A percentile compares a stretch with the other conserved stretches of the same genome.
Conservation (phyloP, 2,113 vertebrate genomes). For the Triplophysa siluroides region DNA sequence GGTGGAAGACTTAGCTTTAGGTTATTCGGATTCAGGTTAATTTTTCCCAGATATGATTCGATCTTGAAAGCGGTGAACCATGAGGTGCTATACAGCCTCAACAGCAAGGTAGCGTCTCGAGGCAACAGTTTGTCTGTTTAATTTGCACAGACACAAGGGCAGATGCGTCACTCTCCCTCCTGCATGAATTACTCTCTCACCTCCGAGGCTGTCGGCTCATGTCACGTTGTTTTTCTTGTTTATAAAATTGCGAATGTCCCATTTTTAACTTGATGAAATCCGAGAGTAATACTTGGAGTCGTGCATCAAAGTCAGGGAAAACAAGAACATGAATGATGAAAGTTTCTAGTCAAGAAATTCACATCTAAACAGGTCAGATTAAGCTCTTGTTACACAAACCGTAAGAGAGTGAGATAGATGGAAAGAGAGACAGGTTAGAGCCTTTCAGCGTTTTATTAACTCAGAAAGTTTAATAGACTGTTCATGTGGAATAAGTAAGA, state of each 20-base stretch:
- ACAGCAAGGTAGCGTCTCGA: constrained; percentile 9
- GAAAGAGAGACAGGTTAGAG: background rate
- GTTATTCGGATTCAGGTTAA: constrained; percentile 16
- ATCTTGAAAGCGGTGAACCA: background rate
- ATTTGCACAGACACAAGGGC: constrained; percentile 29
- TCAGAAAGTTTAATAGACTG: background rate
- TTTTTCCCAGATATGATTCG: constrained; percentile 12
- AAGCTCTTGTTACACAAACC: too few species aligned
- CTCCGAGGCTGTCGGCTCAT: background rate
- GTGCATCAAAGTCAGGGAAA: constrained; percentile 11
- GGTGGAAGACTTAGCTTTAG: background rate
- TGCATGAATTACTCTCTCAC: constrained; percentile 19
- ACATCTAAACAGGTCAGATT: background rate
- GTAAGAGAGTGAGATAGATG: too few species aligned
- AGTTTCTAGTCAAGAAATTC: background rate
- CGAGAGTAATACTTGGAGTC: constrained; percentile 7
- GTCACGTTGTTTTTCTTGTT: background rate
- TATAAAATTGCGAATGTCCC: constrained; percentile 4
- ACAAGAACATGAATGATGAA: background rate
- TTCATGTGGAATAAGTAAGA: too few species aligned
- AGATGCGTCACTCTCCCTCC: constrained; percentile 17
- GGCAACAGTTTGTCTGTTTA: constrained; percentile 23
- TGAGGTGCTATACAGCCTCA: background rate
- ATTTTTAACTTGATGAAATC: background rate
- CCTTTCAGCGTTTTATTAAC: too few species aligned